Conservation (phyloP, 2,797 vertebrate genomes). For the Takifugu rubripes region DNA sequence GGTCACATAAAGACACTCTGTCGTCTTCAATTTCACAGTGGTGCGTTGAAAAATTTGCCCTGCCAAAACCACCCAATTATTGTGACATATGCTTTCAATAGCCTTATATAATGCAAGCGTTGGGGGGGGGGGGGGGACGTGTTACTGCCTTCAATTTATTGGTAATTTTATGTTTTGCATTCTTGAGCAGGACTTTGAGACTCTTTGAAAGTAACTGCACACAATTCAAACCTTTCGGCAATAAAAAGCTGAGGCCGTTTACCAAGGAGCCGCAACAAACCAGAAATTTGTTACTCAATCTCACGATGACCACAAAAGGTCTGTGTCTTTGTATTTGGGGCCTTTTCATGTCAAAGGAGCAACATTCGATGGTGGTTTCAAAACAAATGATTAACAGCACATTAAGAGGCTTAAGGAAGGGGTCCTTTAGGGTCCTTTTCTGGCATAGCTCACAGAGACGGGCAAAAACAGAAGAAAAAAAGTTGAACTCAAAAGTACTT, state of each 20-base stretch:
- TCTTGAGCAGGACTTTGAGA: constrained; percentile 44
- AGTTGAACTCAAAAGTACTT: constrained; percentile 49
- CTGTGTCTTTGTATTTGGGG: constrained; percentile 17
- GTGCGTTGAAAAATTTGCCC: constrained; percentile 20
- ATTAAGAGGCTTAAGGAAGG: constrained; percentile 37
- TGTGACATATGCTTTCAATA: constrained; percentile 73
- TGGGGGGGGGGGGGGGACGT: constrained; percentile 29
- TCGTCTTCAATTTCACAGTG: constrained; percentile 31
- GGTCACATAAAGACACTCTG: constrained; percentile 40
- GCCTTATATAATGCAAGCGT: constrained; percentile 65
- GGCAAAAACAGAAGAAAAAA: constrained; percentile 39
- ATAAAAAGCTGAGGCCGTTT: constrained; percentile 28
- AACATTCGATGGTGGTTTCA: constrained; percentile 26
- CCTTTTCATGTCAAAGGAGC: constrained; percentile 33
- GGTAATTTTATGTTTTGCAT: constrained; percentile 51
- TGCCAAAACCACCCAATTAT: constrained; percentile 37
- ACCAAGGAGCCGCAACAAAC: constrained; percentile 13
- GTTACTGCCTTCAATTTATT: constrained; percentile 48
- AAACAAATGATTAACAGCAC: constrained; percentile 33
- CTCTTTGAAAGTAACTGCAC: constrained; percentile 39
- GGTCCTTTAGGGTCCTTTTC: constrained; percentile 28
- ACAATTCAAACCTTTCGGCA: constrained; percentile 32
- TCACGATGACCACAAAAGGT: constrained; percentile 16
- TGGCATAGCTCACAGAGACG: constrained; percentile 33
- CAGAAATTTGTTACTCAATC: constrained; percentile 21